phyloP scores from a whole-genome alignment of 2,113 vertebrate genomes.

The Hippocampus mohnikei region DNA sequence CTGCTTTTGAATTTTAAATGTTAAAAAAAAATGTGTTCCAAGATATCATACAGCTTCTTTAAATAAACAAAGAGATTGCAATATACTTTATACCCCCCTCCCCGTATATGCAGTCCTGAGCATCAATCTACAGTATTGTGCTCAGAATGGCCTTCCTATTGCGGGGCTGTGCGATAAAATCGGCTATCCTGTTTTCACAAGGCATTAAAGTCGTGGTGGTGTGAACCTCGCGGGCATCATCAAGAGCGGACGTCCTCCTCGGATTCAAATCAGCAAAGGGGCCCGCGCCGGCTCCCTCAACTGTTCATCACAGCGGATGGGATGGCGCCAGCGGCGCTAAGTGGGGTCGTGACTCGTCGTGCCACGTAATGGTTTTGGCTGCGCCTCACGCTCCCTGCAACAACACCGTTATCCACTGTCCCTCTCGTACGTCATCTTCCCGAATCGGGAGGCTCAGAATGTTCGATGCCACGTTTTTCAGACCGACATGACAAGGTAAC shows the following conservation, averaged over 20 bases:
- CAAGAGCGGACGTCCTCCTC: not conserved
- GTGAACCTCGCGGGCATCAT: not conserved
- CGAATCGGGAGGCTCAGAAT: not conserved
- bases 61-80: not conserved
- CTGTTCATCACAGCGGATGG: not conserved
- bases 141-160: not conserved
- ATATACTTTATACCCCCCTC: not conserved
- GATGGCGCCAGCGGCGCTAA: conserved; percentile 1
- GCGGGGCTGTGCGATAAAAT: not conserved
- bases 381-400: conserved; percentile 2
- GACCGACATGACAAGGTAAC: not conserved
- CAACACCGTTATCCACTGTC: not conserved
- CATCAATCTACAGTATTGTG: not conserved
- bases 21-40: no score
- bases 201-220: not conserved
- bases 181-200: not conserved
- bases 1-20: not conserved
- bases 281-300: not conserved
- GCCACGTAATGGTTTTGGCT: not conserved
- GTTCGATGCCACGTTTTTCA: not conserved
- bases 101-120: not conserved
- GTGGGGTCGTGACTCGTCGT: not conserved
- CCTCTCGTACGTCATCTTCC: not conserved
- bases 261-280: not conserved
- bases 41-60: no score